Conservation (phyloP, 2,113 vertebrate species). For the Scatophagus argus region DNA sequence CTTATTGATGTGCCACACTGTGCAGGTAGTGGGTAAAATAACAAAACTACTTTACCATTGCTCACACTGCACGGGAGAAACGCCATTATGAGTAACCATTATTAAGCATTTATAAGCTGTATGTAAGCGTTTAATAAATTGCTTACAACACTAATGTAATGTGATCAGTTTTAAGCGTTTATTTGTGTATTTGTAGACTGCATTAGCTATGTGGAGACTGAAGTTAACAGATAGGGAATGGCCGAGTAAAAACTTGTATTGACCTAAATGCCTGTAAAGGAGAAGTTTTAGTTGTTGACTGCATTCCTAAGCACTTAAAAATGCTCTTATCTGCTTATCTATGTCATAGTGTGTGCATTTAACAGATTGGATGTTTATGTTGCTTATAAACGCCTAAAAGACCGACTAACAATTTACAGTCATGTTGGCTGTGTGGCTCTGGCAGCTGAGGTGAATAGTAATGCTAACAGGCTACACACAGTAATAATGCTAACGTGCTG, state of each 20-base stretch:
- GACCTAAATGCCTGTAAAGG: no score
- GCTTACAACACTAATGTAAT: not conserved
- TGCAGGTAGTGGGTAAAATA: not conserved
- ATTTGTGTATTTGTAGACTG: not conserved
- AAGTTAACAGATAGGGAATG: not conserved
- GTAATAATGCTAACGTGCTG: not conserved
- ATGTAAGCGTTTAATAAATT: not conserved
- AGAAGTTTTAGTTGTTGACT: no score
- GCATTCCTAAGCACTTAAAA: no score
- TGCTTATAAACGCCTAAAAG: not conserved
- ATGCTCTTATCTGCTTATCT: no score
- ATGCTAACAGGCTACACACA: no score
- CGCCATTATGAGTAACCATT: not conserved
- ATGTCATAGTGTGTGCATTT: no score
- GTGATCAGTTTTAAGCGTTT: not conserved
- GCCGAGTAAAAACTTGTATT: no score
- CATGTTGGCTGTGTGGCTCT: no score
- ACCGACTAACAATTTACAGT: no score
- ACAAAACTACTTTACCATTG: not conserved
- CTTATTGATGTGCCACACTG: not conserved
- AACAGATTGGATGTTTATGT: no score
- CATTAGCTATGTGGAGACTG: not conserved
- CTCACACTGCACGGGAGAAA: not conserved
- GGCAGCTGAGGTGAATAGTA: no score
- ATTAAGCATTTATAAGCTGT: not conserved